Conservation (phyloP, 2,797 vertebrate genomes). For the Neopelma chrysocephalum region DNA sequence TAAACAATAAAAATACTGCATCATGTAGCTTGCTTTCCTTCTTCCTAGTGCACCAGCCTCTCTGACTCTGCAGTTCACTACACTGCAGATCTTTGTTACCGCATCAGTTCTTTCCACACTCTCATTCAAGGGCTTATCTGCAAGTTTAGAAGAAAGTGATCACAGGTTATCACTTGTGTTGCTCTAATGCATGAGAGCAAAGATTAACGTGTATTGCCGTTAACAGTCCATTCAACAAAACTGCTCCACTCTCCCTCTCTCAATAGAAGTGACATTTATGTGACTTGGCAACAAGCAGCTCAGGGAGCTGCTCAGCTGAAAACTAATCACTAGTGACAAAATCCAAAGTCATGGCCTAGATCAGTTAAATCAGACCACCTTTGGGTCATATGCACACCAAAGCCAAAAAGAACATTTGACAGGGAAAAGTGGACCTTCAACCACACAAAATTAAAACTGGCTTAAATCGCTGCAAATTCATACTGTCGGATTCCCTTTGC, state of each 20-base stretch:
- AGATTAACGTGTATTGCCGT: neutral
- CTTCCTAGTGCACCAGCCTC: neutral
- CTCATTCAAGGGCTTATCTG: neutral
- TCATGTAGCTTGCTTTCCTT: neutral
- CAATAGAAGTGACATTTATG: neutral
- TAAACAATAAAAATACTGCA: neutral
- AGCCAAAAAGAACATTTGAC: neutral
- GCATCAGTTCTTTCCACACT: neutral
- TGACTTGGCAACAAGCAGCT: neutral
- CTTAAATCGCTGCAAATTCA: neutral
- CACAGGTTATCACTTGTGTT: neutral
- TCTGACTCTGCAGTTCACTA: neutral
- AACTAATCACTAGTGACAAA: neutral
- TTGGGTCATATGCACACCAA: accelerated
- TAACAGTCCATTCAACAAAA: neutral
- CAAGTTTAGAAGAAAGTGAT: neutral
- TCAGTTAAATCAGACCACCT: neutral
- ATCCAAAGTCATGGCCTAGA: neutral
- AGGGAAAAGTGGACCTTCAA: neutral
- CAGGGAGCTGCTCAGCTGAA: accelerated
- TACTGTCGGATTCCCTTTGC: neutral
- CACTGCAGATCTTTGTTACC: neutral
- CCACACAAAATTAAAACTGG: neutral
- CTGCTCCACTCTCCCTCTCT: neutral
- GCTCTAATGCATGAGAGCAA: neutral